Evolutionary conservation across 1,140 invertebrate species (phyloP).

Genomic region (Subanguina moxae): DNA sequence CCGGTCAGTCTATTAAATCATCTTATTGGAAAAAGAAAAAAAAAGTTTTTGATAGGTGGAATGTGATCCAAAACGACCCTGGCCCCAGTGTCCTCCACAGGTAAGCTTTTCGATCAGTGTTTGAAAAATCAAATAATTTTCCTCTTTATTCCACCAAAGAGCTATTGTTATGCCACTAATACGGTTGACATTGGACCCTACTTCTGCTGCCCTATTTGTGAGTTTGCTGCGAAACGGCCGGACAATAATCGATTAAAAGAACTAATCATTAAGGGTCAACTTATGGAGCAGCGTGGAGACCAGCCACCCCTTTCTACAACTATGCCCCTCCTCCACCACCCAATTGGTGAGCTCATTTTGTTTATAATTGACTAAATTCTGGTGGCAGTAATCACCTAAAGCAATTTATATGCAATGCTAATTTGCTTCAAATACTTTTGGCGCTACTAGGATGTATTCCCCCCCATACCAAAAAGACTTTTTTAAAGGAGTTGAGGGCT

Average conservation of each 20-base stretch:
- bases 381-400: too few relatives aligned
- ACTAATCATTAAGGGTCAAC: conserved; percentile 50
- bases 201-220: conserved; percentile 59
- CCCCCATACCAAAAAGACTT: too few relatives aligned
- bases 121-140: too few relatives aligned
- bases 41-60: conserved; percentile 32
- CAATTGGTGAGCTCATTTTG: conserved; percentile 29
- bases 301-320: conserved; percentile 59
- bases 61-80: conserved; percentile 58
- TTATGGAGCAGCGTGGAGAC: conserved; percentile 58
- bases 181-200: conserved; percentile 58
- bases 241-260: neutral
- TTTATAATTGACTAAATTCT: too few relatives aligned
- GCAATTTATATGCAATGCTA: too few relatives aligned
- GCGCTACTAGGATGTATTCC: too few relatives aligned
- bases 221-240: conserved; percentile 22
- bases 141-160: conserved; percentile 12
- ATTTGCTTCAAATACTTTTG: too few relatives aligned
- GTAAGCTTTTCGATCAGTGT: too few relatives aligned
- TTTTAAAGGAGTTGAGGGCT: too few relatives aligned
- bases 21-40: too few relatives aligned
- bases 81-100: conserved; percentile 58
- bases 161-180: conserved; percentile 59
- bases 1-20: conserved; percentile 16
- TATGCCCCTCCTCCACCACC: conserved; percentile 53